A percentile compares a stretch with the other conserved stretches of the same genome.
Evolutionary conservation across 92 coral and sea anemone species (phyloP).

Genomic region (Nematostella vectensis): DNA sequence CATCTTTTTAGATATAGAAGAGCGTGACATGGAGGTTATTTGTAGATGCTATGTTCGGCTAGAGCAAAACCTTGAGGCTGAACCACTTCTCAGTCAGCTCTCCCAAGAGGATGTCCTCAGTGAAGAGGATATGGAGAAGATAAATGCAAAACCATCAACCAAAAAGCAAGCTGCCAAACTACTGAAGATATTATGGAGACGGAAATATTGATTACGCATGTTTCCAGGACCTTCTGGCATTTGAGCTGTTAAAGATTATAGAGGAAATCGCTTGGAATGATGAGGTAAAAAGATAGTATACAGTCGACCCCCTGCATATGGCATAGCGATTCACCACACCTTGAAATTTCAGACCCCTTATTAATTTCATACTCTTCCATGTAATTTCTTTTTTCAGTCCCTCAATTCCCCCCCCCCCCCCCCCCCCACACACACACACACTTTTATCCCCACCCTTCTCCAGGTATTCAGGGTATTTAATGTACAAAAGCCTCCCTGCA

Average conservation of each 20-base stretch:
- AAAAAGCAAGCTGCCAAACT: conserved; percentile 24
- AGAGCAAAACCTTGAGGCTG: conserved; percentile 16
- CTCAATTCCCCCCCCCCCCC: too few species aligned
- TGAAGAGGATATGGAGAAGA: conserved; percentile 26
- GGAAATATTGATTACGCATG: conserved; percentile 24
- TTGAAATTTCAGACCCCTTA: too few species aligned
- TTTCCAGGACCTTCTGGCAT: conserved; percentile 23
- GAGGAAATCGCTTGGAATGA: conserved; percentile 16
- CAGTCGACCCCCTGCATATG: too few species aligned
- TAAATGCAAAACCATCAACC: conserved; percentile 4
- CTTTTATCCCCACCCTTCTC: too few species aligned
- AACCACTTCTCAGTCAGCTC: conserved; percentile 11
- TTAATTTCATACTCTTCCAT: too few species aligned
- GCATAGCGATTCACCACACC: too few species aligned
- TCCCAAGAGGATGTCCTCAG: conserved; percentile 23
- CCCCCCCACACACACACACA: too few species aligned
- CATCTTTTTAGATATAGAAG: conserved; percentile 10
- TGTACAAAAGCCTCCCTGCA: too few species aligned
- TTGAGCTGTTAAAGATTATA: conserved; percentile 13
- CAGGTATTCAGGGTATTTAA: too few species aligned
- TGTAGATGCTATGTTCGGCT: conserved; percentile 17
- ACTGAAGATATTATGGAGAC: conserved; percentile 12
- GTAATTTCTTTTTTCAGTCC: too few species aligned
- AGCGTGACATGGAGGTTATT: conserved; percentile 12
- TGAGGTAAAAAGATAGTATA: conserved; percentile 7